Evolutionary conservation across 2,797 vertebrate species (phyloP).

Genomic region (Apogon hyalosoma): DNA sequence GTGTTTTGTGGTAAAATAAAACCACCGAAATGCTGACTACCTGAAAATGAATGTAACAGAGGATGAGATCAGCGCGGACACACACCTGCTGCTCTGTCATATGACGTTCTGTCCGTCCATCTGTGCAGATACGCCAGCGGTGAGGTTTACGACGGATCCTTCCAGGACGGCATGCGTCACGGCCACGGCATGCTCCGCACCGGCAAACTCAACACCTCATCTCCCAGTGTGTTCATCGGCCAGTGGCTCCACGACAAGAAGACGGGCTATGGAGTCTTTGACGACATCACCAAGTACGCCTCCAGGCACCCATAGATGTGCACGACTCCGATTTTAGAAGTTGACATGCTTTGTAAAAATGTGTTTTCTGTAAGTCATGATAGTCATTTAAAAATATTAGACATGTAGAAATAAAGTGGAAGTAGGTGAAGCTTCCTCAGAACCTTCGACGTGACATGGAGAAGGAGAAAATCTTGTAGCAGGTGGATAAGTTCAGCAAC

Average conservation of each 20-base stretch:
- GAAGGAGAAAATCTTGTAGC: too few species aligned
- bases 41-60: too few species aligned
- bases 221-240: constrained; percentile 97
- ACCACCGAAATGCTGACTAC: too few species aligned
- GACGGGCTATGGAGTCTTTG: constrained; percentile 95
- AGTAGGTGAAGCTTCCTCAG: too few species aligned
- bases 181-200: constrained; percentile 95
- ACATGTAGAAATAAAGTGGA: too few species aligned
- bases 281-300: constrained; percentile 95
- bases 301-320: background rate
- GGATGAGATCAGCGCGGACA: too few species aligned
- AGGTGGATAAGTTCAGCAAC: too few species aligned
- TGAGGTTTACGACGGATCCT: constrained; percentile 96
- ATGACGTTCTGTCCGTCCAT: background rate
- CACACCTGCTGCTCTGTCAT: too few species aligned
- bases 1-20: background rate
- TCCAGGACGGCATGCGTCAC: constrained; percentile 94
- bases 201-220: constrained; percentile 93
- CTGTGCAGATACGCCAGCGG: constrained; percentile 90
- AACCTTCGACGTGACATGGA: too few species aligned
- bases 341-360: background rate
- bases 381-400: too few species aligned
- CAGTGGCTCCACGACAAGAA: constrained; percentile 97
- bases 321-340: background rate
- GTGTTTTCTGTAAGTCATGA: background rate